A percentile compares a stretch with the other conserved stretches of the same genome.
Evolutionary conservation across 53 echinoderm and acorn worm genomes (phyloP).

Genomic region (Arbacia lixula): DNA sequence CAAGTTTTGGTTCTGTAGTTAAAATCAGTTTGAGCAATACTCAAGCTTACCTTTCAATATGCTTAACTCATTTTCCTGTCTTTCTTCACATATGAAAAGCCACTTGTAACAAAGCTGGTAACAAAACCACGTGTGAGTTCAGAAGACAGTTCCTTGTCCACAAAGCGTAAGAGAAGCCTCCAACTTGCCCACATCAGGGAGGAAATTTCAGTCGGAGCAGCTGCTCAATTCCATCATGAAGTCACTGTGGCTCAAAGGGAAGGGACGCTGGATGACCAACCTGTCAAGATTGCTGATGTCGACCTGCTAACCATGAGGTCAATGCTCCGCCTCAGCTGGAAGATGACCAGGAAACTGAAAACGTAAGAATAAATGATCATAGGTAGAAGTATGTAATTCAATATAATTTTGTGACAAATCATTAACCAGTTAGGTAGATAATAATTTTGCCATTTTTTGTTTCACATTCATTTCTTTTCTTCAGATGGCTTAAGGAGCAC

Average conservation of each 20-base stretch:
- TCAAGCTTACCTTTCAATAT: too few relatives aligned
- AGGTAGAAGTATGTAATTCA: not conserved
- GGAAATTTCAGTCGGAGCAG: not conserved
- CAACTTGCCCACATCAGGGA: not conserved
- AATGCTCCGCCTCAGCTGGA: constrained; percentile 5
- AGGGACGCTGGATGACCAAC: constrained; percentile 8
- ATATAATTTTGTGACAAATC: not conserved
- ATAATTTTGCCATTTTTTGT: not conserved
- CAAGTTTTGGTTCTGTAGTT: too few relatives aligned
- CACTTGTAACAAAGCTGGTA: not conserved
- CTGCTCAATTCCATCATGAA: not conserved
- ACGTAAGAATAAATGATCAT: not conserved
- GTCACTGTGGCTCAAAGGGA: not conserved
- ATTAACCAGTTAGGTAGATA: not conserved
- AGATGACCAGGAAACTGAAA: constrained; percentile 23
- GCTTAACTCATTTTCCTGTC: constrained; percentile 1
- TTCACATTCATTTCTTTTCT: not conserved
- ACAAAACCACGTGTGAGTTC: not conserved
- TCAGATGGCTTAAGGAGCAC: constrained; percentile 18
- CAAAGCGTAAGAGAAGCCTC: not conserved
- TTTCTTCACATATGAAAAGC: constrained; percentile 22
- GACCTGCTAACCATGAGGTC: not conserved
- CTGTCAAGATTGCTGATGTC: not conserved
- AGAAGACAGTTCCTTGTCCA: not conserved
- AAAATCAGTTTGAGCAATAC: too few relatives aligned